phyloP scores from a whole-genome alignment of 1,140 invertebrate species.

The Hestina assimilis region DNA sequence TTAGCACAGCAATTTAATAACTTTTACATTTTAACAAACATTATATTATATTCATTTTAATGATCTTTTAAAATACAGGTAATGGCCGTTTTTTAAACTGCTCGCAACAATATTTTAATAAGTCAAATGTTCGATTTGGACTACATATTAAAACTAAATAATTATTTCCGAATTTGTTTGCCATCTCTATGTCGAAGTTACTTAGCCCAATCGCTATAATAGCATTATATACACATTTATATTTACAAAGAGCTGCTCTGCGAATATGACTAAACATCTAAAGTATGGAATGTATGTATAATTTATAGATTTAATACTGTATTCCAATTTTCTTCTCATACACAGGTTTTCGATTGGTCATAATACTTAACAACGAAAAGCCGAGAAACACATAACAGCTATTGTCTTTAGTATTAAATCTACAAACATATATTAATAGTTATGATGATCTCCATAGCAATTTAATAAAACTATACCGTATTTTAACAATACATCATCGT shows the following conservation, averaged over 20 bases:
- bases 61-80: slow-evolving; percentile 19
- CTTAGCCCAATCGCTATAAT: slow-evolving; percentile 30
- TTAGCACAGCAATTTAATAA: slow-evolving; percentile 74
- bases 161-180: slow-evolving; percentile 30
- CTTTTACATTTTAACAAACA: slow-evolving; percentile 46
- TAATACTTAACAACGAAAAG: slow-evolving; percentile 6
- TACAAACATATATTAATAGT: background rate
- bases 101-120: slow-evolving; percentile 37
- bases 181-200: slow-evolving; percentile 41
- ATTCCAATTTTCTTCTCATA: slow-evolving; percentile 5
- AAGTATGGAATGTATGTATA: slow-evolving; percentile 58
- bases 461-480: background rate
- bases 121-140: slow-evolving; percentile 22
- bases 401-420: slow-evolving; percentile 22
- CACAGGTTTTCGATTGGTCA: slow-evolving; percentile 11
- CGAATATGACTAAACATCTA: slow-evolving; percentile 34
- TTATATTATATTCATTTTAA: slow-evolving; percentile 31
- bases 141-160: slow-evolving; percentile 16
- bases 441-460: background rate
- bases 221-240: slow-evolving; percentile 51
- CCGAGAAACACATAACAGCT: background rate
- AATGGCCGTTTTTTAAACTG: slow-evolving; percentile 33
- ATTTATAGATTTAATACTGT: slow-evolving; percentile 42
- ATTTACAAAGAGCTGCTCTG: slow-evolving; percentile 48
- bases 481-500: slow-evolving; percentile 6